Evolutionary conservation across 2,797 vertebrate species (phyloP), one percentile per base, ranked within the genome.

Genomic region (Acanthornis magna): DNA sequence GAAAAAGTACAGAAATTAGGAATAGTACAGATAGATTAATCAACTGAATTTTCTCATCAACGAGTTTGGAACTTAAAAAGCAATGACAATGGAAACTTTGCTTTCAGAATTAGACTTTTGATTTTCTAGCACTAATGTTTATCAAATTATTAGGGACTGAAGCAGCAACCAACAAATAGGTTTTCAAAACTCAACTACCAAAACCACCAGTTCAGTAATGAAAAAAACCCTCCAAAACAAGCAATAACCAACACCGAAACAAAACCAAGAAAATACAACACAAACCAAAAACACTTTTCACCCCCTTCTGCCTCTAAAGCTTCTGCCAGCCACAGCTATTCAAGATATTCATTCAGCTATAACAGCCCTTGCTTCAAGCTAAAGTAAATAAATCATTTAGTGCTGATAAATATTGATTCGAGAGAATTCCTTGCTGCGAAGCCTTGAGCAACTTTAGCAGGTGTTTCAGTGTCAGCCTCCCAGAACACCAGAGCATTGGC

Each of bases 1-100:
- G 6, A 65, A 26, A 21, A 79, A 74, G 16, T 38, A 58, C 1
- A 45, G 38, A 58, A 85, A 57, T n/a, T 42, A 83, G 30, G 15
- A 43, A 54, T 0, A 66, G 12, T 4, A 61, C 4, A 0, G 23
- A 23, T 2, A 58, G 32, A 74, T 45, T 60, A 58, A 7, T 70
- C 42, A 57, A 8, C n/a, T 83, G 21, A 60, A 43, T 53, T 65
- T 58, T 63, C 27, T 83, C 14, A 82, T 4, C 8, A 43, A 23
- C 14, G 13, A 77, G 6, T 18, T 50, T 30, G 40, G 57, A 77
- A 9, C 10, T 74, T 68, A 50, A 66, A 74, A 78, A 43, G 2
- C 29, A 77, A 11, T 17, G 11, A 45, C 21, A 88, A 50, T 6
- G 2, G 7, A 23, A 77, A 78, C 19, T 38, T 17, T 6, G 10